Base-by-base conservation (phyloP, 2,888 invertebrate species). In the Lasioglossum morio region DNA sequence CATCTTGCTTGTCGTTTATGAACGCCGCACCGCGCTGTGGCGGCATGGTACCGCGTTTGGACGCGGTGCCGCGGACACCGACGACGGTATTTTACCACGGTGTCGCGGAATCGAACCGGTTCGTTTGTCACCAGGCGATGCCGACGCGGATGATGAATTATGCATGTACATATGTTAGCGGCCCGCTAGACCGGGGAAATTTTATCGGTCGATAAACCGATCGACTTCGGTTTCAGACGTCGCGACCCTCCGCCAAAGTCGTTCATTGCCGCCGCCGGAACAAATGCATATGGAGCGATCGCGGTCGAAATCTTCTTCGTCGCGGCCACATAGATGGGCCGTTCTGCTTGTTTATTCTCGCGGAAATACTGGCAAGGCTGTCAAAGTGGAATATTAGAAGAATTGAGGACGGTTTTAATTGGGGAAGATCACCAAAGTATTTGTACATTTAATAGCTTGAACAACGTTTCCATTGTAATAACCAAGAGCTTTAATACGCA, bases 1-100 rank as follows among this genome's bases (percentile, higher is more conserved):
- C 80, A 82, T 80, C 84, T 81, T 83, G 78, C 72, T 84, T 87
- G 89, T 82, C 87, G 81, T 87, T 88, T 88, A 86, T 69, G 86
- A 81, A 53, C 72, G 70, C 46, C 30, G 63, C 63, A 30, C 27
- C 60, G 27, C 60, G 4, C 0, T 19, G 30, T 30, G 63, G 19
- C 30, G 30, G 16, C 5, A 7, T 19, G 30, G 30, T 19, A 19
- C 30, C 63, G 63, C 63, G 34, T 30, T 78, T 60, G 60, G 72
- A 72, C 75, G 30, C 43, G 43, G 63, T 48, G 77, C 46, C 53
- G 57, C 75, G n/a, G 63, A 12, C 16, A 12, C 48, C 23, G 37
- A 37, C 46, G 57, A n/a, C 66, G 66, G 63, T 27, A 84, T 82
- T 77, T 84, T 63, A 57, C 82, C 57, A 23, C 57, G 8, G 30